Evolutionary conservation across 2,797 vertebrate genomes (phyloP), one percentile per base, ranked within the genome.

Genomic region (Botia kubotai): DNA sequence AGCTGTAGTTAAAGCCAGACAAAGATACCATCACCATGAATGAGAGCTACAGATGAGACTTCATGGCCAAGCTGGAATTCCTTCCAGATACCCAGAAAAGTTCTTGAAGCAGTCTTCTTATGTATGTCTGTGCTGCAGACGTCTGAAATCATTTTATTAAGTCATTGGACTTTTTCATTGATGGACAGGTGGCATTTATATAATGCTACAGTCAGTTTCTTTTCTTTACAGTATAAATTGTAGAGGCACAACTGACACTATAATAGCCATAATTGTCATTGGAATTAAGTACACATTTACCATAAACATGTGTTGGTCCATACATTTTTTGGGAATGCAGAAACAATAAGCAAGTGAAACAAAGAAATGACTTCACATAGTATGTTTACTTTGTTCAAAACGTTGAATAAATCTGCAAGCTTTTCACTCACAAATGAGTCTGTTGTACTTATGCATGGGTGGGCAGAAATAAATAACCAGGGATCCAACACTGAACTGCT

Each of bases 141-240:
- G 83, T 68, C 87, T 92, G 87, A 90, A 85, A 89, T 90, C 80
- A 84, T 88, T 84, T 82, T 86, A 84, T 82, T 83, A 86, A 78
- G 89, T 86, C 82, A 85, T 80, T 87, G 86, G 87, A 90, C 87
- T 74, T 81, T 77, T 85, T 82, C 86, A 82, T 90, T 86, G 87
- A 88, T 89, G 87, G 85, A 87, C 91, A 93, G 91, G 91, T 93
- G 90, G 89, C 67, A 89, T 84, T 87, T 70, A 89, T 90, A 89
- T 82, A 90, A 86, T 85, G 72, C 53, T 72, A 46, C 70, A 39
- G 48, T 58, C 84, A 83, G 79, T 88, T 87, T 81, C 29, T 46
- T 33, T 82, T 85, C 86, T 81, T 62, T 82, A 77, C 66, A 17
- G 69, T 76, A 68, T 68, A 65, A 63, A 4, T 53, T 75, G 83